Conservation (phyloP, 2,888 invertebrate genomes). For the Heliconius aoede region DNA sequence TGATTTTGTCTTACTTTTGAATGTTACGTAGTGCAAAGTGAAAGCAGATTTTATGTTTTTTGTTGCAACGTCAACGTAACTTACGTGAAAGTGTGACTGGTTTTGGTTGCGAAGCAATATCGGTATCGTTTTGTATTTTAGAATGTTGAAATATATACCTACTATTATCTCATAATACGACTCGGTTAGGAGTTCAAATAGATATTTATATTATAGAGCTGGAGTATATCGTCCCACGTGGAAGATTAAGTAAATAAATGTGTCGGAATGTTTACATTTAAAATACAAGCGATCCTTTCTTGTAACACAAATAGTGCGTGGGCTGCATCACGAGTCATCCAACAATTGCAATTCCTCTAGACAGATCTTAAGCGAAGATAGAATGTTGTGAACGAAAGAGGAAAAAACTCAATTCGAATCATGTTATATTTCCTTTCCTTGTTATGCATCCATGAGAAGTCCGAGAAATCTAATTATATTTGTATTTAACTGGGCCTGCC, state of each 20-base stretch:
- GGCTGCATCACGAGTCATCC: not conserved
- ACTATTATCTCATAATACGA: conserved; percentile 16
- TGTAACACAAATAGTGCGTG: not conserved
- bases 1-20: conserved; percentile 35
- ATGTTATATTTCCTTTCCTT: not conserved
- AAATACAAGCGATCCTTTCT: not conserved
- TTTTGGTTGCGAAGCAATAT: conserved; percentile 33
- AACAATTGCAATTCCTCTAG: not conserved
- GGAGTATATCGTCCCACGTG: not conserved
- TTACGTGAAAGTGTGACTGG: conserved; percentile 43
- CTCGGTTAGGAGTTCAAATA: not conserved
- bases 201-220: not conserved
- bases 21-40: conserved; percentile 40
- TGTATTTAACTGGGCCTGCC: too few species aligned
- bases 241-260: conserved; percentile 9
- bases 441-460: too few species aligned
- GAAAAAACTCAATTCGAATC: not conserved
- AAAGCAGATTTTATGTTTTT: conserved; percentile 45
- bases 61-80: conserved; percentile 27
- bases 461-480: too few species aligned
- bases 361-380: not conserved
- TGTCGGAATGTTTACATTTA: not conserved
- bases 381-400: not conserved
- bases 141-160: conserved; percentile 15
- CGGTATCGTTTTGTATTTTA: conserved; percentile 32